These are phyloP conservation scores for Sipha maydis DNA, from an alignment of 2,888 invertebrate genomes.

Conservation along the genomic window DNA sequence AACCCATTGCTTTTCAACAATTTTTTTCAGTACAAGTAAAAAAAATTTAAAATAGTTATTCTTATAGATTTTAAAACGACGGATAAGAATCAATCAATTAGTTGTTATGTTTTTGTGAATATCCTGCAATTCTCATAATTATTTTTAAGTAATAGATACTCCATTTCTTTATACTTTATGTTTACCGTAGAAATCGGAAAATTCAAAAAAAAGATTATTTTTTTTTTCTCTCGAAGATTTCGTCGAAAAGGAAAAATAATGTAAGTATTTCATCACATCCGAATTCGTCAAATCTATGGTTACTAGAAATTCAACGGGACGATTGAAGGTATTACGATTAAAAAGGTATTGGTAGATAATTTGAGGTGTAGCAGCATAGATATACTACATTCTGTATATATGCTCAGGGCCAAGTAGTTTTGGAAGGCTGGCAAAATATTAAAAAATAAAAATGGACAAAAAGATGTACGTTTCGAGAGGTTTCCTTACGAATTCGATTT, in stretches of 20 bases:
- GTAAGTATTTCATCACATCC: not conserved
- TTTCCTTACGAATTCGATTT: conserved; percentile 40
- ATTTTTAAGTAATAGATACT: not conserved
- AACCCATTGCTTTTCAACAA: no score
- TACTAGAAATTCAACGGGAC: not conserved
- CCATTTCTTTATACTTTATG: not conserved
- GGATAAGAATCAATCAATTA: no score
- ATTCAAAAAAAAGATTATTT: not conserved
- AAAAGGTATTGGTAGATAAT: conserved; percentile 8
- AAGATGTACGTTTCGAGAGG: conserved; percentile 3
- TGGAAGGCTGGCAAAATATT: conserved; percentile 8
- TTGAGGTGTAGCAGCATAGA: not conserved
- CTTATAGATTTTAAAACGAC: no score
- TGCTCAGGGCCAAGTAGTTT: conserved; percentile 18
- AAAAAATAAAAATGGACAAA: conserved; percentile 19
- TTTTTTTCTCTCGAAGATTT: not conserved
- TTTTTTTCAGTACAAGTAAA: no score
- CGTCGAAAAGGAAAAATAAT: not conserved
- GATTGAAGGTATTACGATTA: not conserved
- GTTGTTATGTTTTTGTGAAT: no score
- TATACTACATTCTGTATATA: no score
- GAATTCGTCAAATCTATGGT: not conserved
- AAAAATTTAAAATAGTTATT: no score
- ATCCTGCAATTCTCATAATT: no score
- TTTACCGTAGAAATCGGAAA: not conserved